Evolutionary conservation across 2,888 invertebrate genomes (phyloP).

Genomic region (Gastrophysa polygoni): DNA sequence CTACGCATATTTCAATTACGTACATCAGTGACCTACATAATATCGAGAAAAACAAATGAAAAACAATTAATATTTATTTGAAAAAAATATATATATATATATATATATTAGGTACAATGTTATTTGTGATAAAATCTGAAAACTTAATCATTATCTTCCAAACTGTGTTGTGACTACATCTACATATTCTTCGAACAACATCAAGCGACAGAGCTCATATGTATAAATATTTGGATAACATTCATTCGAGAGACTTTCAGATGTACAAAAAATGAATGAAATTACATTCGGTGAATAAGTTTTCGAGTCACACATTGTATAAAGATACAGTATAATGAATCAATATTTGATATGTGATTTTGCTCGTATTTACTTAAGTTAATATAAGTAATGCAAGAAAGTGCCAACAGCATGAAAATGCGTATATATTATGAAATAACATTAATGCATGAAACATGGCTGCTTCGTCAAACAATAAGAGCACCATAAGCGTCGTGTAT

Average conservation of each 20-base stretch:
- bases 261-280: not conserved
- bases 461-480: not conserved
- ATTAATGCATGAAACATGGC: not conserved
- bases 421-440: not conserved
- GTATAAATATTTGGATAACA: not conserved
- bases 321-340: no score
- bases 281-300: no score
- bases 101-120: constrained; percentile 44
- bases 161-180: constrained; percentile 22
- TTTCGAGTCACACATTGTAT: no score
- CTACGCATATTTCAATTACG: no score
- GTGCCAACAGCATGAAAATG: not conserved
- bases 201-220: constrained; percentile 12
- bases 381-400: not conserved
- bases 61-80: constrained; percentile 44
- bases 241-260: not conserved
- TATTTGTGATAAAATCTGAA: constrained; percentile 46
- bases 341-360: no score
- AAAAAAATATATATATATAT: no score
- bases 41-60: constrained; percentile 20
- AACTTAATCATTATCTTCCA: constrained; percentile 42
- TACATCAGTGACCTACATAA: not conserved
- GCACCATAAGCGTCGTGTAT: not conserved
- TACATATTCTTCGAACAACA: constrained; percentile 18
- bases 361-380: not conserved